Evolutionary conservation across 2,113 vertebrate genomes (phyloP).

Genomic region (Hippocampus mohnikei): DNA sequence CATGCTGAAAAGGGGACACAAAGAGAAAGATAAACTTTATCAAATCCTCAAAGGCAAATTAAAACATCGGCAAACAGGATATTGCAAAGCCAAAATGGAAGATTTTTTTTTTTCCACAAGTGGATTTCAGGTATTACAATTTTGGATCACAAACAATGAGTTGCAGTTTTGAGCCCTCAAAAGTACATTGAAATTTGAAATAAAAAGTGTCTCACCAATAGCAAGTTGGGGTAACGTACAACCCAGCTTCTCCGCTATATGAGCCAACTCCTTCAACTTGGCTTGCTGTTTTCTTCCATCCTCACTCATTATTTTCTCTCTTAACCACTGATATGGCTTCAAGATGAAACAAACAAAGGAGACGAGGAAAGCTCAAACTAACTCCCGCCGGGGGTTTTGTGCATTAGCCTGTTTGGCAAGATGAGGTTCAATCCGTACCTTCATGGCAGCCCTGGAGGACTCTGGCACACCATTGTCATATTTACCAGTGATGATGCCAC

Average conservation of each 20-base stretch:
- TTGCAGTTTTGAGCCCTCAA: neutral
- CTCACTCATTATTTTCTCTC: slow-evolving; percentile 89
- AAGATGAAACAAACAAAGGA: neutral
- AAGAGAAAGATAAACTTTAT: slow-evolving; percentile 1
- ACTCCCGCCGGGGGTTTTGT: neutral
- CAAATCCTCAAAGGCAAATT: neutral
- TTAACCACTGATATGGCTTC: slow-evolving; percentile 95
- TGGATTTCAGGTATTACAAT: neutral
- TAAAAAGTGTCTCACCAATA: slow-evolving; percentile 75
- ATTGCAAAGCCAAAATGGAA: neutral
- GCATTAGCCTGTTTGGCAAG: too few relatives aligned
- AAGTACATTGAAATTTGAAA: neutral
- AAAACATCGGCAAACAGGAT: neutral
- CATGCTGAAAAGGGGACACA: slow-evolving; percentile 74
- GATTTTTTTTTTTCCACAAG: neutral
- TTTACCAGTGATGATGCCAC: slow-evolving; percentile 97
- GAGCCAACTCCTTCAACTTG: slow-evolving; percentile 88
- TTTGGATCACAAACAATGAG: neutral
- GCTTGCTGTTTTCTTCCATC: slow-evolving; percentile 90
- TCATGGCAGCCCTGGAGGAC: slow-evolving; percentile 88
- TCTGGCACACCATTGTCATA: slow-evolving; percentile 93
- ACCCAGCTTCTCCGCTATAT: slow-evolving; percentile 86
- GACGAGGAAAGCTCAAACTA: neutral
- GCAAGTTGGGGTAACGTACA: slow-evolving; percentile 94
- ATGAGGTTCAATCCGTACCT: slow-evolving; percentile 71